Base-by-base conservation (phyloP, 2,888 invertebrate genomes). In the Monopis laevigella region DNA sequence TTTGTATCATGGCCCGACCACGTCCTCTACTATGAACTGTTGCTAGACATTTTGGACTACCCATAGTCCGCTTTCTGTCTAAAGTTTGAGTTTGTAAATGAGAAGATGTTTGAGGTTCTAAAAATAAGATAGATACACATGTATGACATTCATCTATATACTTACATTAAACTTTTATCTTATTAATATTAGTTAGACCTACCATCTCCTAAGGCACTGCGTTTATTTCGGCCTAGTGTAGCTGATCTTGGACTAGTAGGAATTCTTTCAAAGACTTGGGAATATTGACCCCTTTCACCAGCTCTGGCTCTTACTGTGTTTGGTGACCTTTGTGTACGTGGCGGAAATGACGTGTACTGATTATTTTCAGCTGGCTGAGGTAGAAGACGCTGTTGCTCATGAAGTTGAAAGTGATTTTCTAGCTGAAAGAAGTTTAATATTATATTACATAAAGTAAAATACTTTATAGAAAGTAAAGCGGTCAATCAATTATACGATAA, bases 211-310 rank as follows among this genome's bases (percentile, higher is more conserved):
- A 71, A 62, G 59, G 62, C 62, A 62, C 60, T 67, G 48, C 75
- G 71, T 52, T 74, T 78, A 27, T 69, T 54, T 11, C 78, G 58
- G 17, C 74, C 73, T 51, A 82, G 59, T 41, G 83, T 67, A 32
- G 70, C 70, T 4, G 82, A 62, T 53, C 82, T 55, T 1, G 85
- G 84, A 51, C 83, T 84, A 0, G 80, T 59, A 6, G 84, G 83
- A 7, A 82, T 83, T 57, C 82, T 77, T 51, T 85, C 85, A 48
- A 85, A 86, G 34, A 81, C 50, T 58, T 82, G 81, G 10, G 74
- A 75, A 52, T 82, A 82, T 51, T 81, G 77, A 29, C 80, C 81
- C 26, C 73, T 60, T 45, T 80, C 80, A 0, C 80, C 80, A 38
- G 80, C 74, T 39, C 66, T 63, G 1, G 70, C 70, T 32, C 67